Percentiles rank a stretch among this genome's conserved stretches.
These are phyloP conservation scores for Apocrypta bakeri DNA, from an alignment of 1,140 invertebrate genomes.

Conservation along the genomic window DNA sequence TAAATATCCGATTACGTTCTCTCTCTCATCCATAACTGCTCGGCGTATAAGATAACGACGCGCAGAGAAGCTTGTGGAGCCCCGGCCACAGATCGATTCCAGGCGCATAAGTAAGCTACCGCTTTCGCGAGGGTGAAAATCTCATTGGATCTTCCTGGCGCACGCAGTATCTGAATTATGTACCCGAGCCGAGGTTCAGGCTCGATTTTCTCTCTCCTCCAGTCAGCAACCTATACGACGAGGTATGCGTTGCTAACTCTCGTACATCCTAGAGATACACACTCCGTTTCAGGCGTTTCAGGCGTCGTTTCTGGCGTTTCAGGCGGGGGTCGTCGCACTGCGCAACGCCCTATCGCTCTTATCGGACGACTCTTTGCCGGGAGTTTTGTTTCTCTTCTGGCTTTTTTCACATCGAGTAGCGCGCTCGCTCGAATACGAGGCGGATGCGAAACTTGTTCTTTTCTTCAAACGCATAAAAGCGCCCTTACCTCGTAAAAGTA, in stretches of 20 bases:
- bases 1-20: not conserved
- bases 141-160: not conserved
- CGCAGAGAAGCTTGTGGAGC: not conserved
- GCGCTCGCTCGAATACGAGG: too few species aligned
- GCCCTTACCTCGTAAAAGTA: not conserved
- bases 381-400: too few species aligned
- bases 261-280: not conserved
- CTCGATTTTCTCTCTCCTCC: conserved; percentile 19
- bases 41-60: not conserved
- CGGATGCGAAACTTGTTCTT: too few species aligned
- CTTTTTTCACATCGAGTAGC: not conserved
- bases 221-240: too few species aligned
- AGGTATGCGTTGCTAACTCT: not conserved
- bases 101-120: not conserved
- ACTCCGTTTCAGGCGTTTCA: too few species aligned
- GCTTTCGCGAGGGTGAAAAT: conserved; percentile 20
- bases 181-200: conserved; percentile 28
- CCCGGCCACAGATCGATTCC: not conserved
- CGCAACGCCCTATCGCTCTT: conserved; percentile 1
- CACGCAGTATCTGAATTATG: not conserved
- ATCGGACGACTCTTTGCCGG: conserved; percentile 1
- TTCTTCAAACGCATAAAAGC: too few species aligned
- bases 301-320: not conserved
- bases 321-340: conserved; percentile 11
- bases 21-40: not conserved